Base-by-base conservation (phyloP, 2,113 vertebrate species). In the Sinosuthora webbiana region DNA sequence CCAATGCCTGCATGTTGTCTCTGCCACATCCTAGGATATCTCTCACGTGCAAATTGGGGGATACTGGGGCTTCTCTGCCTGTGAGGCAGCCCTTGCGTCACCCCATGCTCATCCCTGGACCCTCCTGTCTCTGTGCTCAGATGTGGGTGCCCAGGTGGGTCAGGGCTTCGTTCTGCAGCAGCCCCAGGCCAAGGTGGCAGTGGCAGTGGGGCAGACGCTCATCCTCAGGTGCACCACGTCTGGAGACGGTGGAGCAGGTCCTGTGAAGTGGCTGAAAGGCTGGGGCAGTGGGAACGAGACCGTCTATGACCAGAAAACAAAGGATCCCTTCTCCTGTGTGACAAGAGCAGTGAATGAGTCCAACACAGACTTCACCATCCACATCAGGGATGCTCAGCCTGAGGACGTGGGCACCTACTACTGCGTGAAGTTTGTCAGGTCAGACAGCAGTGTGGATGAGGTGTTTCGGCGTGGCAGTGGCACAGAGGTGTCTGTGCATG, bases 241-340 rank as follows among this genome's bases (percentile, higher is more conserved):
- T 0, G 2, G 0, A 81, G 0, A 0, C 0, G 0, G 0, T 6
- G 7, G 0, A 0, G 0, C 0, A 0, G 97, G 97, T 24, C 28
- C 84, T 2, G 63, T 95, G 63, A 86, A 1, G 75, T 97, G 97
- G 96, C 90, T 89, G 80, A 94, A 94, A 87, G 90, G 74, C 20
- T 71, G 17, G 74, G 87, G 44, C 47, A 2, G 1, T 14, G 24
- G 0, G 6, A 88, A n/a, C 4, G 6, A 37, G 68, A 81, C 75
- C 2, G 0, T 94, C 31, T 96, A 88, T 59, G 71, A 49, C 30
- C 78, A 69, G 78, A 62, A 0, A 24, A 21, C 1, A 6, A 10
- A 0, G 7, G 9, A 8, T 4, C 6, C 27, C n/a, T 31, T 14
- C 2, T 2, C 33, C 45, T 87, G 63, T 1, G 89, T 86, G 56